phyloP scores from a whole-genome alignment of 2,888 invertebrate genomes.

The Timandra comae region DNA sequence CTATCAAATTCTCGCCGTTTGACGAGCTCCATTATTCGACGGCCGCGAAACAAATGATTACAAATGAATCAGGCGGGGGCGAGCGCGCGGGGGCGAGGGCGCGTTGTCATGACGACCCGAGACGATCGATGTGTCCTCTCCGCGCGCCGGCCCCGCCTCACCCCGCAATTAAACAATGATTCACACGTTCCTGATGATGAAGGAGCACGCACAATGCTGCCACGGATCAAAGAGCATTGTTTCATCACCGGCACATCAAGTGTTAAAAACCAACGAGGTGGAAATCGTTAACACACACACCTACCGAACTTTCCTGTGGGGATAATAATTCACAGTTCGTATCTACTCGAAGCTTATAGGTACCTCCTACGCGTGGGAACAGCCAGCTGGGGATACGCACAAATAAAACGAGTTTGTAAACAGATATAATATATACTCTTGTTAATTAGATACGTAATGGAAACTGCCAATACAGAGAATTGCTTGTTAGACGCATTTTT shows the following conservation, averaged over 20 bases:
- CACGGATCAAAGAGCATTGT: slow-evolving; percentile 22
- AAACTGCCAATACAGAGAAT: no score
- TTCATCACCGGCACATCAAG: slow-evolving; percentile 13
- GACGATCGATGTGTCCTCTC: slow-evolving; percentile 62
- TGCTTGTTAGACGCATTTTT: no score
- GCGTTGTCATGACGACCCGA: slow-evolving; percentile 61
- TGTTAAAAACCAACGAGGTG: slow-evolving; percentile 20
- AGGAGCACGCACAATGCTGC: slow-evolving; percentile 42
- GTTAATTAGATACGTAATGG: no score
- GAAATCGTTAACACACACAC: slow-evolving; percentile 17
- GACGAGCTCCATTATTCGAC: slow-evolving; percentile 65
- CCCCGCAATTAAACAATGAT: slow-evolving; percentile 72
- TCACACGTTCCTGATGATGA: slow-evolving; percentile 62
- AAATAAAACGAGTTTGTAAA: no score
- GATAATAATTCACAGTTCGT: slow-evolving; percentile 9
- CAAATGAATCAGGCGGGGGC: slow-evolving; percentile 62
- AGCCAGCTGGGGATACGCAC: no score
- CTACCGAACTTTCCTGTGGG: slow-evolving; percentile 12
- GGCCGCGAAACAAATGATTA: slow-evolving; percentile 74
- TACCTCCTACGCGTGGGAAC: no score
- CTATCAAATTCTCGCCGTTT: slow-evolving; percentile 64
- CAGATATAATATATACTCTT: no score
- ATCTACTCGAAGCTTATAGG: no score
- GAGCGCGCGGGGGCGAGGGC: slow-evolving; percentile 32
- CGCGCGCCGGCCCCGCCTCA: slow-evolving; percentile 27